phyloP scores from a whole-genome alignment of 2,888 invertebrate genomes.

The Eupithecia abbreviata region DNA sequence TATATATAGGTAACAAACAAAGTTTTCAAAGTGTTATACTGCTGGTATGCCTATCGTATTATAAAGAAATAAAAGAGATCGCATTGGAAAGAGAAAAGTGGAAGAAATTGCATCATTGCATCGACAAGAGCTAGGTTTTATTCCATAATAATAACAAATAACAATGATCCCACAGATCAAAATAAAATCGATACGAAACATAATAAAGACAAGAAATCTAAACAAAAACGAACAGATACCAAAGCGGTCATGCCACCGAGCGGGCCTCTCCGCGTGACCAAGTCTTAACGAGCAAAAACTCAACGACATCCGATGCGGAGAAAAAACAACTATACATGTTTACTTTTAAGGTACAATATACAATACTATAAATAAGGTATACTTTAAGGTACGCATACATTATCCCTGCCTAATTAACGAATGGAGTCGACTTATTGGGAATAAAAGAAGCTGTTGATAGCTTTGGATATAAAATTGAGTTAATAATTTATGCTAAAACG shows the following conservation, averaged over 20 bases:
- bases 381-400: conserved; percentile 16
- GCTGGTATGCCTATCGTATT: too few relatives aligned
- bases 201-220: conserved; percentile 34
- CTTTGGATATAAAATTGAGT: neutral
- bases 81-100: too few relatives aligned
- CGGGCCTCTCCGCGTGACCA: conserved; percentile 75
- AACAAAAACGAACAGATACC: conserved; percentile 38
- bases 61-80: too few relatives aligned
- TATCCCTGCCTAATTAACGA: conserved; percentile 27
- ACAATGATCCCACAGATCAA: neutral
- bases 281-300: conserved; percentile 80
- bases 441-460: conserved; percentile 14
- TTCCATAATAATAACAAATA: too few relatives aligned
- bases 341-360: conserved; percentile 31
- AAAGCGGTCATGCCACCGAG: conserved; percentile 56
- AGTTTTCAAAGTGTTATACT: too few relatives aligned
- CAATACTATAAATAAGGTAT: neutral
- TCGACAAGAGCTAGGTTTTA: too few relatives aligned
- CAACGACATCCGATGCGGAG: conserved; percentile 65
- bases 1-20: neutral
- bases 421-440: conserved; percentile 15
- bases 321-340: conserved; percentile 56
- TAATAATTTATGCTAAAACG: neutral
- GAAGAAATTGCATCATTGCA: too few relatives aligned
- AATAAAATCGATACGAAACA: conserved; percentile 22